Percentiles rank a stretch among this genome's conserved stretches.
phyloP scores from a whole-genome alignment of 2,888 invertebrate species.

The Ophioninae sp. region DNA sequence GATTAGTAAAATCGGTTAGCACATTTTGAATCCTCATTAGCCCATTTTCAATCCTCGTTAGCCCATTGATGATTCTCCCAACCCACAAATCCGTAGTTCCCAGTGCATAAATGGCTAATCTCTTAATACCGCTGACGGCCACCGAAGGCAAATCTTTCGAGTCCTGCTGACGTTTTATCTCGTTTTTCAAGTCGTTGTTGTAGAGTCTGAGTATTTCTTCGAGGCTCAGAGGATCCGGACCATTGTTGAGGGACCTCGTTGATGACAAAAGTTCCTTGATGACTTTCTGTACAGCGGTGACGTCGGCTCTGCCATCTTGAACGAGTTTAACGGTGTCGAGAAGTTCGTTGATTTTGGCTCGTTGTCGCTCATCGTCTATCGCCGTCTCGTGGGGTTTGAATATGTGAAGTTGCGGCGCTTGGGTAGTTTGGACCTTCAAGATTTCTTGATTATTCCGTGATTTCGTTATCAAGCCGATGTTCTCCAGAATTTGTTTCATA shows the following conservation, averaged over 20 bases:
- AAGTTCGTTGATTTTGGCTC: conserved; percentile 79
- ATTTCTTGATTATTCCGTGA: conserved; percentile 26
- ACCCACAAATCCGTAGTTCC: conserved; percentile 71
- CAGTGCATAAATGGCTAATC: conserved; percentile 73
- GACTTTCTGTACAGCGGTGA: conserved; percentile 71
- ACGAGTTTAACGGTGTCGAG: conserved; percentile 77
- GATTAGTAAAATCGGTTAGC: conserved; percentile 69
- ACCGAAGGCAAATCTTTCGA: conserved; percentile 55
- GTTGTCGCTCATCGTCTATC: conserved; percentile 81
- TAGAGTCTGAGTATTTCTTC: conserved; percentile 76
- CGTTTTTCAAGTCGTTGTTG: conserved; percentile 77
- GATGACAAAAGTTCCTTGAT: conserved; percentile 73
- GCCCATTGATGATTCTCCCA: conserved; percentile 70
- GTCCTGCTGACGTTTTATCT: conserved; percentile 77
- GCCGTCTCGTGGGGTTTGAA: conserved; percentile 78
- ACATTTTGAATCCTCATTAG: conserved; percentile 70
- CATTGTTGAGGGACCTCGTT: conserved; percentile 73
- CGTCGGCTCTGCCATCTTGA: conserved; percentile 76
- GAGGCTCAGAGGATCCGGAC: conserved; percentile 76
- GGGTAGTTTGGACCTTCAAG: conserved; percentile 23
- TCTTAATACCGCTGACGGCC: conserved; percentile 75
- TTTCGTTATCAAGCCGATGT: conserved; percentile 77
- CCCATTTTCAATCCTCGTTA: conserved; percentile 71
- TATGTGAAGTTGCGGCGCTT: conserved; percentile 72
- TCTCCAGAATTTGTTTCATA: conserved; percentile 79